Evolutionary conservation across 2,113 vertebrate species (phyloP).

Genomic region (zebrafish (Danio rerio)): DNA sequence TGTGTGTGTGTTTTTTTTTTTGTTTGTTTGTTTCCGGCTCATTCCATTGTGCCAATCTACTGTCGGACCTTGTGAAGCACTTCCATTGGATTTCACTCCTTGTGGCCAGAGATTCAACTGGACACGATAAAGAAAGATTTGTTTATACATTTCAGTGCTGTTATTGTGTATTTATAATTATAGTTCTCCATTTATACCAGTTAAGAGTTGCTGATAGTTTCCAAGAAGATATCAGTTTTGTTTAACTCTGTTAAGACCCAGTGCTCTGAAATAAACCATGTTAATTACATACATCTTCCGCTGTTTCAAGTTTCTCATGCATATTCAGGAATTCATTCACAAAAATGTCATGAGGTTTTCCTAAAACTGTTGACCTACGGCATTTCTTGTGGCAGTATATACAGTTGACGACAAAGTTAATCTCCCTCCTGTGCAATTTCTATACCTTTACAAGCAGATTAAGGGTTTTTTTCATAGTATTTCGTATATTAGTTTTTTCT

Average conservation of each 20-base stretch:
- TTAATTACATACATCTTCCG: conserved; percentile 48
- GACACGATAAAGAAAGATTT: conserved; percentile 11
- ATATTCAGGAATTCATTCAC: too few species aligned
- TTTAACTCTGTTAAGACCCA: conserved; percentile 59
- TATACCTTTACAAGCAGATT: too few species aligned
- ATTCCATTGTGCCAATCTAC: conserved; percentile 30
- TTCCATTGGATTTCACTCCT: conserved; percentile 36
- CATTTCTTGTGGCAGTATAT: too few species aligned
- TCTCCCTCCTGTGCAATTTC: too few species aligned
- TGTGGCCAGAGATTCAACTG: conserved; percentile 50
- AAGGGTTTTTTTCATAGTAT: too few species aligned
- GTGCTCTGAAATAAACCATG: conserved; percentile 67
- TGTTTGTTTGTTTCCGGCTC: conserved; percentile 36
- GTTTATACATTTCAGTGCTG: conserved; percentile 61
- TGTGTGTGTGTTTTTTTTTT: conserved; percentile 35
- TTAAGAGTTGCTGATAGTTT: conserved; percentile 23
- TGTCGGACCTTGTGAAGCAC: conserved; percentile 32
- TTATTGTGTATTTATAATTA: conserved; percentile 64
- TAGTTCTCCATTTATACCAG: conserved; percentile 59
- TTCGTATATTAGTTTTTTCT: too few species aligned
- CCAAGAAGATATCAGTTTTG: conserved; percentile 58
- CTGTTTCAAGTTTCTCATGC: not conserved
- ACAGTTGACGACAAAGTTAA: too few species aligned
- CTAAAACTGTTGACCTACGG: too few species aligned
- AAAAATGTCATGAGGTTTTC: too few species aligned